Evolutionary conservation across 2,113 vertebrate species (phyloP).

Genomic region (Lontra canadensis): DNA sequence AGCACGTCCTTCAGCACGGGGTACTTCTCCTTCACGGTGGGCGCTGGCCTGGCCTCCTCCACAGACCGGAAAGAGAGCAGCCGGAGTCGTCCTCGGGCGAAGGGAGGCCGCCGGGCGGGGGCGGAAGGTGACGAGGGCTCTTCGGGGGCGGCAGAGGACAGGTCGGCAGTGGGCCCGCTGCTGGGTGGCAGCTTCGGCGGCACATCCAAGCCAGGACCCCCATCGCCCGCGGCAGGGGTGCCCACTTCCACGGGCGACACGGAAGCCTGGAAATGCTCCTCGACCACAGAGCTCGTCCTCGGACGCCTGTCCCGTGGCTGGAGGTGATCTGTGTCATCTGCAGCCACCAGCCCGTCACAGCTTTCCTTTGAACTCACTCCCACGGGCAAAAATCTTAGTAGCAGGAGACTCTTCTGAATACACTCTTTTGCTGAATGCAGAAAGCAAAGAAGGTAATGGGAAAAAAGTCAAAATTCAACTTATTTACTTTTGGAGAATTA

Average conservation of each 20-base stretch:
- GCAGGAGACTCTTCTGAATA: conserved; percentile 93
- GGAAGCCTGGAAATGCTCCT: conserved; percentile 89
- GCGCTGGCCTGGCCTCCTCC: conserved; percentile 89
- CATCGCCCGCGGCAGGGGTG: neutral
- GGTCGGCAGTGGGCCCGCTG: conserved; percentile 59
- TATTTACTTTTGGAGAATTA: conserved; percentile 20
- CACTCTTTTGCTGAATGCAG: conserved; percentile 90
- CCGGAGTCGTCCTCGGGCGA: conserved; percentile 91
- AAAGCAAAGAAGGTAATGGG: neutral
- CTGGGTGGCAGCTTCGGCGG: conserved; percentile 52
- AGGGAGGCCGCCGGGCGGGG: conserved; percentile 88
- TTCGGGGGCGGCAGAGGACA: conserved; percentile 35
- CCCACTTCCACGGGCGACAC: conserved; percentile 43
- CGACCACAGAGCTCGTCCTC: conserved; percentile 81
- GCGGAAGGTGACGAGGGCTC: conserved; percentile 89
- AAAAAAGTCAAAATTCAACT: conserved; percentile 32
- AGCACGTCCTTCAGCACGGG: conserved; percentile 91
- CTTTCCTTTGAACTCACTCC: conserved; percentile 76
- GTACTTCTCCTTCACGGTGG: conserved; percentile 92
- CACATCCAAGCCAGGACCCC: conserved; percentile 13
- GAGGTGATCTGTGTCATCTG: conserved; percentile 67
- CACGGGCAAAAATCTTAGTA: conserved; percentile 90
- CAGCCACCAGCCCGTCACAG: conserved; percentile 52
- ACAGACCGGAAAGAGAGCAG: conserved; percentile 95
- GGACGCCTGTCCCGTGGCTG: conserved; percentile 65